Evolutionary conservation across 1,140 invertebrate genomes (phyloP).

Genomic region (Drosophila bocqueti): DNA sequence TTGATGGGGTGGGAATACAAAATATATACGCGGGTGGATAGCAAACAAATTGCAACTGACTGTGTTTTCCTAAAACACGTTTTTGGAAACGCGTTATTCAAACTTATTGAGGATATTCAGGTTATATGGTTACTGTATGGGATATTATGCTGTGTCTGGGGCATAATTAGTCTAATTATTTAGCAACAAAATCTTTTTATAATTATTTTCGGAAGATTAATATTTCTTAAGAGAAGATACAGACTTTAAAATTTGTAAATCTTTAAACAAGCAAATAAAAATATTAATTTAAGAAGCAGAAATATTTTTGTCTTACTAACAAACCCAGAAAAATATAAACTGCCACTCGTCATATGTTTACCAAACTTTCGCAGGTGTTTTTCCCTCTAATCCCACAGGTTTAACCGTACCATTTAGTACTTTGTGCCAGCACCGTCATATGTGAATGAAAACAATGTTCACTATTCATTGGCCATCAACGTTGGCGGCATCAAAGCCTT

Average conservation of each 20-base stretch:
- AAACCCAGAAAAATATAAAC: neutral
- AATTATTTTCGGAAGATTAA: neutral
- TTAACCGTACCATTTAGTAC: conserved; percentile 6
- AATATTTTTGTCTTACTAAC: too few species aligned
- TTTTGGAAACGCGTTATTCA: neutral
- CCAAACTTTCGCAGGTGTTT: neutral
- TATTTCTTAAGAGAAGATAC: neutral
- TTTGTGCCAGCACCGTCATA: neutral
- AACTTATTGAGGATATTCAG: neutral
- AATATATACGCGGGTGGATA: conserved; percentile 4
- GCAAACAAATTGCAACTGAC: neutral
- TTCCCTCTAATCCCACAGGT: neutral
- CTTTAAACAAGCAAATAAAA: neutral
- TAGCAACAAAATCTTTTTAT: neutral
- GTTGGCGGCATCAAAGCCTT: conserved; percentile 62
- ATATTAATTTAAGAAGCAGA: neutral
- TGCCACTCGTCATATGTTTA: neutral
- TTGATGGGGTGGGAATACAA: conserved; percentile 15
- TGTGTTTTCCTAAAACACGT: neutral
- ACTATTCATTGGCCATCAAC: conserved; percentile 66
- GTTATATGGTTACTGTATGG: neutral
- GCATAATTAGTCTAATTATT: too few species aligned
- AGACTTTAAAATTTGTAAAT: neutral
- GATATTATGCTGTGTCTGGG: too few species aligned
- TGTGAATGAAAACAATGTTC: conserved; percentile 59